Evolutionary conservation across 2,888 invertebrate genomes (phyloP).

Genomic region (Tachina fera): DNA sequence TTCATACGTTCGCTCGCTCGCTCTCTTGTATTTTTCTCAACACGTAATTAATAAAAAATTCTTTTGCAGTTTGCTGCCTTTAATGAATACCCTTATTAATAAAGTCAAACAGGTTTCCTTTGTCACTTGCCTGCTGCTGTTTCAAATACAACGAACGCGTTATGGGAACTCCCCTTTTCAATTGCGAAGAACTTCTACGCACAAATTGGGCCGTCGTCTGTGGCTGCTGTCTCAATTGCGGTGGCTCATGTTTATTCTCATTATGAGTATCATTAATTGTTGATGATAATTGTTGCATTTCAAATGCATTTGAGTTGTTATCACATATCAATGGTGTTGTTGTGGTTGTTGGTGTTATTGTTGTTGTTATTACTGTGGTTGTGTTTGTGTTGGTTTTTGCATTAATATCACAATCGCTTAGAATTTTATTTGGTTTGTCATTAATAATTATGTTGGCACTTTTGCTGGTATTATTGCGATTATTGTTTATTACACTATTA

Average conservation of each 20-base stretch:
- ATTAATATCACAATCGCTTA: slow-evolving; percentile 62
- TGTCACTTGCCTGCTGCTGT: slow-evolving; percentile 82
- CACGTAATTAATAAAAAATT: no score
- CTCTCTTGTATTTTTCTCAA: no score
- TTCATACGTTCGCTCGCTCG: no score
- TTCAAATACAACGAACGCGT: slow-evolving; percentile 80
- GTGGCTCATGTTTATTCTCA: slow-evolving; percentile 46
- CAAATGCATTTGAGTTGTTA: slow-evolving; percentile 46
- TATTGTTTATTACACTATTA: slow-evolving; percentile 56
- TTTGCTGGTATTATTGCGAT: slow-evolving; percentile 60
- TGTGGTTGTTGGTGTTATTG: slow-evolving; percentile 41
- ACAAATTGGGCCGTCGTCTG: slow-evolving; percentile 40
- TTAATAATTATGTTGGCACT: slow-evolving; percentile 63
- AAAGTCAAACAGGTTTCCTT: slow-evolving; percentile 4
- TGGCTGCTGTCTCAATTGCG: slow-evolving; percentile 57
- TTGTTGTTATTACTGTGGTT: slow-evolving; percentile 13
- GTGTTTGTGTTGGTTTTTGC: slow-evolving; percentile 40
- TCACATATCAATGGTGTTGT: slow-evolving; percentile 46
- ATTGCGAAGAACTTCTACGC: slow-evolving; percentile 69
- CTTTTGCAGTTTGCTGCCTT: not conserved
- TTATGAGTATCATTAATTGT: not conserved
- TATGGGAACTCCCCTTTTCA: slow-evolving; percentile 78
- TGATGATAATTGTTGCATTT: slow-evolving; percentile 57
- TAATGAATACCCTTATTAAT: slow-evolving; percentile 16
- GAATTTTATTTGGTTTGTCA: slow-evolving; percentile 40